phyloP scores from a whole-genome alignment of 2,113 vertebrate species.

The Emydocephalus ijimae region DNA sequence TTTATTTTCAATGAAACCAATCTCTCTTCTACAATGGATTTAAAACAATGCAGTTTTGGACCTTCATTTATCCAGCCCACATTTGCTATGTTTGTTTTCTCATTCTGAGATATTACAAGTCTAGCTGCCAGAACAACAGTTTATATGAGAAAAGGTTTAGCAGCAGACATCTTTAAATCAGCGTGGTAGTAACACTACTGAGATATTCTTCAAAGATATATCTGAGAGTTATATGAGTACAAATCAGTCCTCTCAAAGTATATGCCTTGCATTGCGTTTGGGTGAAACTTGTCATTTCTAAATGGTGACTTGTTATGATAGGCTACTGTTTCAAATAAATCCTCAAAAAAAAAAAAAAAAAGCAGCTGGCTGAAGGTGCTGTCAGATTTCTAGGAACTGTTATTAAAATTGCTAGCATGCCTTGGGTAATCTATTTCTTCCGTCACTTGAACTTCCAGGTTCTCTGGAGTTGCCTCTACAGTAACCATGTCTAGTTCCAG shows the following conservation, averaged over 20 bases:
- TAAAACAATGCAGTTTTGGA: not conserved
- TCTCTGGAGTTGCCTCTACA: not conserved
- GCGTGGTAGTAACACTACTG: not conserved
- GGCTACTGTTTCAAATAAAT: not conserved
- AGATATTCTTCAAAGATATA: not conserved
- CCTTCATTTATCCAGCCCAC: not conserved
- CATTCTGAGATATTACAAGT: not conserved
- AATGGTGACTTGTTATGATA: not conserved
- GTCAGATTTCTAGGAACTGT: not conserved
- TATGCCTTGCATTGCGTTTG: not conserved
- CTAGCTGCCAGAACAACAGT: not conserved
- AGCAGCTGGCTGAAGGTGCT: not conserved
- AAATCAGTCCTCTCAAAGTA: not conserved
- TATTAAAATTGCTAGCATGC: not conserved
- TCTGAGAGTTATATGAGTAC: not conserved
- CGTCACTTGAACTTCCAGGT: not conserved
- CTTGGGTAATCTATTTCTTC: not conserved
- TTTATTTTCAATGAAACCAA: not conserved
- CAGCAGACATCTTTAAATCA: not conserved
- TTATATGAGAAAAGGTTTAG: not conserved
- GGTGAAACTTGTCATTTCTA: not conserved
- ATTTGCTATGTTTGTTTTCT: not conserved
- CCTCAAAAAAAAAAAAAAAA: not conserved
- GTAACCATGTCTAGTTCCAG: not conserved
- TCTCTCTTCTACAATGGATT: not conserved